Base-by-base conservation (phyloP, 2,888 invertebrate genomes). In the Opisthograptis luteolata region DNA sequence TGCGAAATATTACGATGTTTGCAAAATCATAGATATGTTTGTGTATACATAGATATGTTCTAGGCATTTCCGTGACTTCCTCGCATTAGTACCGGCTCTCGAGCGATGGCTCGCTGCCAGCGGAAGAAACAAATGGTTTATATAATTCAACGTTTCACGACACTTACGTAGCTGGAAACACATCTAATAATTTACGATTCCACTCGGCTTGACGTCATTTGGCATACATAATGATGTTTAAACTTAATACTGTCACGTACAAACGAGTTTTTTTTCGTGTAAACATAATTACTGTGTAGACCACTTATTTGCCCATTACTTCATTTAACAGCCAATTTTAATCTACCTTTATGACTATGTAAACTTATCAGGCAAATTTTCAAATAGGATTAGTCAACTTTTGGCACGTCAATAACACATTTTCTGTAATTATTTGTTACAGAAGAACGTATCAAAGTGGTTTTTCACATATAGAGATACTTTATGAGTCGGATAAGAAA, bases 161-260 rank as follows among this genome's bases (percentile, higher is more conserved):
- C 51, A 46, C 45, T 19, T 12, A 22, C 27, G 19, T 30, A 30
- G 30, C 35, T 40, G 50, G 40, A 35, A 35, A 42, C 45, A 20
- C 45, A 10, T 42, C 25, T 28, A 41, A 40, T 44, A 44, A 51
- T 32, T 51, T 27, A 37, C 37, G 13, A 36, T 5, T 12, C 32
- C 37, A 6, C 31, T 28, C 31, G 27, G 28, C 12, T 45, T 51
- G 51, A 45, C 51, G 51, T 51, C 51, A 51, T 42, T 51, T 46
- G 45, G 45, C 51, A 45, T 41, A 51, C 44, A 36, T 45, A 14
- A 35, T 27, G 39, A 36, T 28, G 15, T 50, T 35, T 27, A 9
- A 30, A 37, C 37, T 44, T 12, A 22, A 43, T 40, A 35, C 14
- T 44, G 45, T 51, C 51, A 31, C 40, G 28, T 35, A 30, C 12